Evolutionary conservation across 92 coral and sea anemone species (phyloP).

Genomic region (Diadumene lineata): DNA sequence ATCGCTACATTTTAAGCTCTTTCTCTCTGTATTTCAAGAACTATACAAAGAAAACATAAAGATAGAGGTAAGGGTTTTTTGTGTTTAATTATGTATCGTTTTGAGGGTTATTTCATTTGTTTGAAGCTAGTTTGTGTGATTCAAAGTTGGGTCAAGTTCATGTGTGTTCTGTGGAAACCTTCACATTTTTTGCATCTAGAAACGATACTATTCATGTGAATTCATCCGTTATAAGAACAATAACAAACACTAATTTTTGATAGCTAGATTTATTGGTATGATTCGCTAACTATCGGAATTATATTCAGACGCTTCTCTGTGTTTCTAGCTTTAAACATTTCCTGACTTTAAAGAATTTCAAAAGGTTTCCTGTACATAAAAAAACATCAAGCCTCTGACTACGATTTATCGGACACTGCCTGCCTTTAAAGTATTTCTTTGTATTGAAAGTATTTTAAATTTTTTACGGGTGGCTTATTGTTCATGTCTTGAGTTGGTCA

Average conservation of each 20-base stretch:
- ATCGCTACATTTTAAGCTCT: not conserved
- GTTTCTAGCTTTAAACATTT: slow-evolving; percentile 1
- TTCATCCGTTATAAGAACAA: not conserved
- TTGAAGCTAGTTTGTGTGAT: not conserved
- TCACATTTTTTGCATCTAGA: not conserved
- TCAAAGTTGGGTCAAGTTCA: slow-evolving; percentile 16
- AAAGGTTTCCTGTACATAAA: not conserved
- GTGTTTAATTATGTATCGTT: not conserved
- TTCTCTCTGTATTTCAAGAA: not conserved
- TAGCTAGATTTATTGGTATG: slow-evolving; percentile 1
- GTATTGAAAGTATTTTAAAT: not conserved
- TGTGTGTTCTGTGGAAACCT: not conserved
- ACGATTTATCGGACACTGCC: not conserved
- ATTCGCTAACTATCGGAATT: slow-evolving; percentile 6
- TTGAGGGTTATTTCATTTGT: not conserved
- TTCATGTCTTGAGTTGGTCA: not conserved
- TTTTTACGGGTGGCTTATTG: slow-evolving; percentile 11
- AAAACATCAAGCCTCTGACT: not conserved
- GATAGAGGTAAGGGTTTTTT: slow-evolving; percentile 13
- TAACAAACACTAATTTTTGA: not conserved
- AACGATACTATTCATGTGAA: not conserved
- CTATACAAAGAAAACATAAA: not conserved
- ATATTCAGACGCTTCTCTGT: too few species aligned
- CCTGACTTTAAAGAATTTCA: slow-evolving; percentile 21
- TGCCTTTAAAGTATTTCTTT: not conserved